Conservation (phyloP, 2,797 vertebrate species). For the Macropus fuliginosus region DNA sequence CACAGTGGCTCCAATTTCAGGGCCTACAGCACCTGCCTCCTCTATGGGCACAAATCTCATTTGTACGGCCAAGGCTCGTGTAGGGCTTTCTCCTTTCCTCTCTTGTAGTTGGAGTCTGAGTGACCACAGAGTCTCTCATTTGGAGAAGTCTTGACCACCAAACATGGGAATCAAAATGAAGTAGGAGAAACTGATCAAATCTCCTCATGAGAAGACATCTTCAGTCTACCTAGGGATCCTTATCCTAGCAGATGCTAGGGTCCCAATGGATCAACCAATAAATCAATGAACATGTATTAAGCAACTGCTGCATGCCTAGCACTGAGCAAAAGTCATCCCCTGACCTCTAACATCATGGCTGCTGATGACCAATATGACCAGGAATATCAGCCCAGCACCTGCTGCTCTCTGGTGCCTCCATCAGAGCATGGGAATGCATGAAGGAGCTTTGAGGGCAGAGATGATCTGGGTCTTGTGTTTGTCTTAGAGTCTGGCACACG, state of each 20-base stretch:
- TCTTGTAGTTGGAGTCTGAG: background rate
- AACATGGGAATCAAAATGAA: background rate
- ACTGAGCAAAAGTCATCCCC: background rate
- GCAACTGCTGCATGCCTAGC: background rate
- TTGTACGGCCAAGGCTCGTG: background rate
- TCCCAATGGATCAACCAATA: background rate
- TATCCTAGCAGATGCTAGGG: background rate
- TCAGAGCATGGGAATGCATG: background rate
- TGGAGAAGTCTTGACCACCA: background rate
- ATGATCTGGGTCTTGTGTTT: background rate
- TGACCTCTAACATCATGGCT: background rate
- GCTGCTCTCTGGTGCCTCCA: background rate
- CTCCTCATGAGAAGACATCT: background rate
- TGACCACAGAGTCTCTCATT: background rate
- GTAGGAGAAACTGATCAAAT: background rate
- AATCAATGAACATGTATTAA: background rate
- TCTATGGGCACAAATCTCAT: background rate
- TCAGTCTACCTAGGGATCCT: background rate
- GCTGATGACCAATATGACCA: too few relatives aligned
- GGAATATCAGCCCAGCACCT: background rate
- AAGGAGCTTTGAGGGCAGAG: background rate
- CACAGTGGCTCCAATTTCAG: rapidly evolving
- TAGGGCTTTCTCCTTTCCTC: background rate
- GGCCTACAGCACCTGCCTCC: background rate
- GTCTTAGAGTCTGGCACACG: background rate